Conservation (phyloP, 2,797 vertebrate species). For the Scolopax bukidnonensis region DNA sequence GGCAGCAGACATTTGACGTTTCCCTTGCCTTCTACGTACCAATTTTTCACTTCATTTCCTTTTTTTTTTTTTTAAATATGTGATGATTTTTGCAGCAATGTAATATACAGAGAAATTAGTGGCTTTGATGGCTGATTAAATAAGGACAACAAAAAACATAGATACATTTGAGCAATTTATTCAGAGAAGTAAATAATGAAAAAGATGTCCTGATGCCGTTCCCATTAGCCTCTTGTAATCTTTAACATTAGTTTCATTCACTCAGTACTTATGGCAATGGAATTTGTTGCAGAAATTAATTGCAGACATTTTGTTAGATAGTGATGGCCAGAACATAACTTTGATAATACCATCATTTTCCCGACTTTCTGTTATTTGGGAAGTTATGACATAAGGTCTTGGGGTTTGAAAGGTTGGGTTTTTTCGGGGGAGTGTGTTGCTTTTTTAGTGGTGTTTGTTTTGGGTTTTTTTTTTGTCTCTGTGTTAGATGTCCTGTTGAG, state of each 20-base stretch:
- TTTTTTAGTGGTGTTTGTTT: background rate
- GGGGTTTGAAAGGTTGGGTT: background rate
- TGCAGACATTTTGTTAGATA: background rate
- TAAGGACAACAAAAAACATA: background rate
- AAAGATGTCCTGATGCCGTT: background rate
- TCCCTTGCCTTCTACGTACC: background rate
- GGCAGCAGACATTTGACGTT: conserved; percentile 17
- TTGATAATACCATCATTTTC: background rate
- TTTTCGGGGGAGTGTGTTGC: too few species aligned
- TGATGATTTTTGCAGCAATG: conserved; percentile 30
- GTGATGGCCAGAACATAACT: background rate
- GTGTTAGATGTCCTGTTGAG: background rate
- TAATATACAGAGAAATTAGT: background rate
- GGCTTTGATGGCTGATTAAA: conserved; percentile 3
- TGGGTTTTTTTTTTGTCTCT: too few species aligned
- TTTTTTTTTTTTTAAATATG: background rate
- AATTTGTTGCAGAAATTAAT: background rate
- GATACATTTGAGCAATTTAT: background rate
- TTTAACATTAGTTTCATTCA: background rate
- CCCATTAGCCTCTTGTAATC: background rate
- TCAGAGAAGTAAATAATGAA: background rate
- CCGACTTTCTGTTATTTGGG: background rate
- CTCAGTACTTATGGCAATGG: background rate
- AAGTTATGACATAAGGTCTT: background rate
- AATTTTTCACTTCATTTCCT: background rate